These are phyloP conservation scores for Syrrhaptes paradoxus DNA, from an alignment of 2,113 vertebrate species.

Conservation along the genomic window DNA sequence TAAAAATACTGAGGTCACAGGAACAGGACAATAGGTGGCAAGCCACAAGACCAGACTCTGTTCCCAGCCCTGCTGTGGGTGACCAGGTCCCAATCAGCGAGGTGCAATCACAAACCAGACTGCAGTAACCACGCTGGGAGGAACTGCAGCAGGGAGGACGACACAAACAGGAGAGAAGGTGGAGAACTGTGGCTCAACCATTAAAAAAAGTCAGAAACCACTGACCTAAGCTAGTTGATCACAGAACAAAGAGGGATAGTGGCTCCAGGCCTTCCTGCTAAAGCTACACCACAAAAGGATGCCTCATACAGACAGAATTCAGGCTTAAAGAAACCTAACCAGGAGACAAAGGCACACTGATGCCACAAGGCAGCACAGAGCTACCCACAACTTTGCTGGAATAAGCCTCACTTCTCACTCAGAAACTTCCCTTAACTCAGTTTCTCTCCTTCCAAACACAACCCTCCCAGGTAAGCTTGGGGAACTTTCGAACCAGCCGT, in stretches of 20 bases:
- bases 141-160: neutral
- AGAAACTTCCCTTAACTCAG: neutral
- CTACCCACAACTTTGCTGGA: neutral
- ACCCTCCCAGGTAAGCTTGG: neutral
- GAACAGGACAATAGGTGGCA: neutral
- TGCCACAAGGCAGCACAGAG: neutral
- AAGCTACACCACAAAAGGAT: neutral
- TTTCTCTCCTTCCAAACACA: neutral
- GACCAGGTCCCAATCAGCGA: neutral
- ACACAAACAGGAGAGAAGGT: neutral
- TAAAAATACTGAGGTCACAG: neutral
- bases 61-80: neutral
- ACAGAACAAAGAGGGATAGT: rapidly evolving
- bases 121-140: neutral
- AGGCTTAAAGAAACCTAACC: neutral
- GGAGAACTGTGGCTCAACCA: neutral
- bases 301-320: neutral
- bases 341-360: neutral
- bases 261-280: neutral
- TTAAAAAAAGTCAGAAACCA: neutral
- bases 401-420: neutral
- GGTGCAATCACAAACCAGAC: neutral
- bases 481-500: neutral
- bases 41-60: neutral
- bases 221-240: neutral